Base-by-base conservation (phyloP, 92 coral and sea anemone genomes). In the Pocillopora meandrina region DNA sequence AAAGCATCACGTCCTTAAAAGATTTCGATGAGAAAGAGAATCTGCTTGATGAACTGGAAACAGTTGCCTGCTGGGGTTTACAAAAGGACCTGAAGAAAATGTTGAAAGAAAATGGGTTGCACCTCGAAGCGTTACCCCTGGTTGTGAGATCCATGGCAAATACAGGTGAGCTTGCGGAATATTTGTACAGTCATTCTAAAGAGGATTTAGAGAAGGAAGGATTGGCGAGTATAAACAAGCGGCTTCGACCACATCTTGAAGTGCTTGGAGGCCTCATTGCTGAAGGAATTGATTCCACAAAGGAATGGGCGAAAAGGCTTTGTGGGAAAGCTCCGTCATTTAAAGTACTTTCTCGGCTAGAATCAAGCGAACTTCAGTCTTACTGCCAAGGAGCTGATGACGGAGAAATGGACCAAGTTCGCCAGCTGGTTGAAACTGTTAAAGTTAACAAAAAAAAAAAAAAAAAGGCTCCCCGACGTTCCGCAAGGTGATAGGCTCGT, bases 171-270 rank as follows among this genome's bases (percentile, higher is more conserved):
- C 90, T 87, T 87, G 82, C 90, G 0, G 35, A 56, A 56, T 75
- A 65, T 65, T 13, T 87, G 61, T 70, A 66, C 70, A 12, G 4
- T 14, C 74, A 75, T 69, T 15, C 52, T 6, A 64, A 47, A 0
- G 57, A 75, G 75, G 75, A 17, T 0, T 52, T 86, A 18, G 55
- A 35, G 12, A 23, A 72, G 14, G 81, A 57, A 3, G 83, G 83
- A 34, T 63, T 87, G 36, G 79, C 35, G 58, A 71, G 31, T 47
- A 61, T 87, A 52, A 57, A 83, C n/a, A 55, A 13, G 42, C 36
- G 83, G 36, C 75, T 87, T 19, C 82, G 90, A 36, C 76, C 83
- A 34, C 56, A 82, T 21, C 71, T 87, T 42, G 90, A 87, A 68
- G 83, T 87, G 65, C 63, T 87, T 36, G 90, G 87, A 35, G 79